These are phyloP conservation scores for Agonopterix alstromeriana DNA, from an alignment of 2,888 invertebrate genomes.

Conservation along the genomic window DNA sequence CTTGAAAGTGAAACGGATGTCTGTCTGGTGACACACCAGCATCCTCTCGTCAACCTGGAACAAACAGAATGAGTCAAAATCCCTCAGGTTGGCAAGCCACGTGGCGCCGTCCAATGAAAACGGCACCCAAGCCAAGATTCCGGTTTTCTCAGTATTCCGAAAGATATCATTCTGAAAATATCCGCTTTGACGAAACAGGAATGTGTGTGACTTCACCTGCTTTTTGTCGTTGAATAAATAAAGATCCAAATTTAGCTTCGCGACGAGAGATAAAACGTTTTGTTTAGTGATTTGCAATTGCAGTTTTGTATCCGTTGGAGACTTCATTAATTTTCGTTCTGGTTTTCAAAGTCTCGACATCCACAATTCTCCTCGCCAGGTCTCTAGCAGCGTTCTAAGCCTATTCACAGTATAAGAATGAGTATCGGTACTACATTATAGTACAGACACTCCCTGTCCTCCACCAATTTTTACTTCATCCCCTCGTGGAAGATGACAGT, in stretches of 20 bases:
- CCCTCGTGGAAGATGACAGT: too few relatives aligned
- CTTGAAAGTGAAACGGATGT: not conserved
- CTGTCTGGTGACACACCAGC: constrained; percentile 13
- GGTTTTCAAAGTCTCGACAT: too few relatives aligned
- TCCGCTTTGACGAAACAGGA: constrained; percentile 22
- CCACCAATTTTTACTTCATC: too few relatives aligned
- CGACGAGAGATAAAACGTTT: not conserved
- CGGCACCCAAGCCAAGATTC: constrained; percentile 35
- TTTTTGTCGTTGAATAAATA: not conserved
- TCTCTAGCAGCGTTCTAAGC: too few relatives aligned
- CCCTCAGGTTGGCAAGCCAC: constrained; percentile 20
- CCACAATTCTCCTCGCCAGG: too few relatives aligned
- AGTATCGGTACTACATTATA: too few relatives aligned
- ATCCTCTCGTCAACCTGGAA: constrained; percentile 3
- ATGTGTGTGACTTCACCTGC: constrained; percentile 28
- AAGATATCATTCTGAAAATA: constrained; percentile 32
- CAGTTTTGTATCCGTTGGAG: too few relatives aligned
- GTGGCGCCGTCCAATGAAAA: constrained; percentile 26
- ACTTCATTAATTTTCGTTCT: too few relatives aligned
- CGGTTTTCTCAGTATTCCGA: constrained; percentile 36
- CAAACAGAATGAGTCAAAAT: constrained; percentile 27
- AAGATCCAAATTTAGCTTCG: not conserved
- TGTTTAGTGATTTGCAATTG: too few relatives aligned
- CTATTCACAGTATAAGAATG: too few relatives aligned
- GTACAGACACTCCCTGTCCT: too few relatives aligned